Evolutionary conservation across 2,113 vertebrate genomes (phyloP).

Genomic region (Amazona vittata): DNA sequence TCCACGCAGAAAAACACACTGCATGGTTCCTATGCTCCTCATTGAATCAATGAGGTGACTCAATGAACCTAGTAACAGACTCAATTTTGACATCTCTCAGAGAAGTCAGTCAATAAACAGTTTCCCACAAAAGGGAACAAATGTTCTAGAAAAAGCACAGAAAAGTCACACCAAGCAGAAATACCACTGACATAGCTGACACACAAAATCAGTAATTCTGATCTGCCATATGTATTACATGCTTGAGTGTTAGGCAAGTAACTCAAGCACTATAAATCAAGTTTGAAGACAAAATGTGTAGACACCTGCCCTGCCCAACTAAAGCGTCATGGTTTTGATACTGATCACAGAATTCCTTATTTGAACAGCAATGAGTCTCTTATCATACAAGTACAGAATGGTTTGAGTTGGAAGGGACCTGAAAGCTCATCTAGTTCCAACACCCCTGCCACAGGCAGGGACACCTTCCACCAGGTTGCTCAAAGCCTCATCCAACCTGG

Average conservation of each 20-base stretch:
- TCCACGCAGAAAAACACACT: not conserved
- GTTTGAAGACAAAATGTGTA: not conserved
- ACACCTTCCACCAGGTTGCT: not conserved
- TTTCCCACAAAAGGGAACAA: not conserved
- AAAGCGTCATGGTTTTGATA: not conserved
- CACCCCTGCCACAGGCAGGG: not conserved
- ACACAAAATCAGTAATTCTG: not conserved
- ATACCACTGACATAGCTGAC: not conserved
- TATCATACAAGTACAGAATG: not conserved
- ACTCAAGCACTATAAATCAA: not conserved
- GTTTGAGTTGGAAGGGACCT: not conserved
- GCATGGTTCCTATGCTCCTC: not conserved
- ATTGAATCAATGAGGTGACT: not conserved
- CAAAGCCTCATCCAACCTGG: not conserved
- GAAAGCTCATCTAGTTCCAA: not conserved
- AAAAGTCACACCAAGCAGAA: not conserved
- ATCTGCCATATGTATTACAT: not conserved
- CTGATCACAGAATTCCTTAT: not conserved
- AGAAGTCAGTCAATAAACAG: not conserved
- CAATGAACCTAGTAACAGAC: not conserved
- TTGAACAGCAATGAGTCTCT: rapidly evolving
- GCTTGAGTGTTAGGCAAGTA: not conserved
- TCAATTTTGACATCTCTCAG: not conserved
- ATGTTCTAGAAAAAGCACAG: not conserved
- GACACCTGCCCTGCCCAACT: not conserved